These are phyloP conservation scores for Hirtodrosophila cameraria DNA, from an alignment of 2,888 invertebrate species.

Conservation along the genomic window DNA sequence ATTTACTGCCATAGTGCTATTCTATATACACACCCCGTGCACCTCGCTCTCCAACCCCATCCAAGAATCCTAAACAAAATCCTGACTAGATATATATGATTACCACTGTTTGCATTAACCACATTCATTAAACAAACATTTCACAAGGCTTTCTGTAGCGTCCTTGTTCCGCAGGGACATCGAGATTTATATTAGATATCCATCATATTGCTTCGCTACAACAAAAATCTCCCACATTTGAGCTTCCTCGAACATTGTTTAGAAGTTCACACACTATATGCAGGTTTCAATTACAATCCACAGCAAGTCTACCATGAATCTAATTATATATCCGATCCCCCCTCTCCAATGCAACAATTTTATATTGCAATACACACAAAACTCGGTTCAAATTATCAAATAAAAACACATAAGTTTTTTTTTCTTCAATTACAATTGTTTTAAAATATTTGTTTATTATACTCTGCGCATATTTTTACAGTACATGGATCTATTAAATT, in stretches of 20 bases:
- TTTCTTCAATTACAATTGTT: constrained; percentile 30
- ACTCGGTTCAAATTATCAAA: constrained; percentile 54
- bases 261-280: constrained; percentile 32
- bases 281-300: constrained; percentile 64
- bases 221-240: constrained; percentile 20
- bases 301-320: constrained; percentile 32
- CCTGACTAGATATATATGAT: constrained; percentile 44
- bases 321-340: constrained; percentile 24
- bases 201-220: not conserved
- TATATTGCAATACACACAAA: constrained; percentile 34
- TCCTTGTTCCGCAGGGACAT: constrained; percentile 30
- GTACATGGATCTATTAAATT: constrained; percentile 57
- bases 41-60: constrained; percentile 58
- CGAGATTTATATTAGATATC: constrained; percentile 10
- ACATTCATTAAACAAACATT: constrained; percentile 15
- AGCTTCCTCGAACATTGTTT: constrained; percentile 47
- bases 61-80: constrained; percentile 34
- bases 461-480: constrained; percentile 63
- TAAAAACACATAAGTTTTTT: constrained; percentile 43
- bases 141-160: constrained; percentile 51
- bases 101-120: constrained; percentile 27
- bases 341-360: constrained; percentile 23
- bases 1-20: constrained; percentile 78
- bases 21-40: constrained; percentile 61
- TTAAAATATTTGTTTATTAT: constrained; percentile 33